These are phyloP conservation scores for Diplodus sargus DNA, from an alignment of 2,797 vertebrate genomes.

Conservation along the genomic window DNA sequence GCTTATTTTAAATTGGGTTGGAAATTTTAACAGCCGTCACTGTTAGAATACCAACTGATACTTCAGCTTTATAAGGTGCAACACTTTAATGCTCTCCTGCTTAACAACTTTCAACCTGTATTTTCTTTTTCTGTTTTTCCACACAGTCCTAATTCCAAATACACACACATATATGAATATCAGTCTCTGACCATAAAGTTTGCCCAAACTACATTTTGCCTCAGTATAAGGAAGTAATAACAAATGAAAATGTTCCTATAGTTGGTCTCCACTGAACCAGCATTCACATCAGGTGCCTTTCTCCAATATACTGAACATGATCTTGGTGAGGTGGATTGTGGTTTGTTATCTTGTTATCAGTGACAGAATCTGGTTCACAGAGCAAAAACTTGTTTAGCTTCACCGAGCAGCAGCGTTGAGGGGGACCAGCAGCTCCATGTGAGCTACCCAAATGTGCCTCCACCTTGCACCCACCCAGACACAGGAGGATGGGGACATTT, in stretches of 20 bases:
- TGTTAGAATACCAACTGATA: not conserved
- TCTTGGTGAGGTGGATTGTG: not conserved
- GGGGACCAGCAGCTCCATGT: not conserved
- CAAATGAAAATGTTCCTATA: not conserved
- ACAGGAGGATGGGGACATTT: not conserved
- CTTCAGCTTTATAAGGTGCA: not conserved
- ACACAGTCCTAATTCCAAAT: not conserved
- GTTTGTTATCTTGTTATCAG: constrained; percentile 1
- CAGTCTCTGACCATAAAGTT: not conserved
- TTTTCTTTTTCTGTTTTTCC: not conserved
- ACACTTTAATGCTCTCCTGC: not conserved
- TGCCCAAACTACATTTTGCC: not conserved
- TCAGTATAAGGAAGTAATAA: not conserved
- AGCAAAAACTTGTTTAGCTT: not conserved
- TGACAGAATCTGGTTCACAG: not conserved
- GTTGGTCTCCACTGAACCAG: not conserved
- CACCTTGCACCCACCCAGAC: not conserved
- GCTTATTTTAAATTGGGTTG: not conserved
- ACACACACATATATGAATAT: not conserved
- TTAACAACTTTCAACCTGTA: not conserved
- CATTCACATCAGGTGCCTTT: not conserved
- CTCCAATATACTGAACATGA: not conserved
- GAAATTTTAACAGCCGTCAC: not conserved
- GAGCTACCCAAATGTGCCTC: not conserved
- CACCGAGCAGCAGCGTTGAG: not conserved